phyloP scores from a whole-genome alignment of 2,113 vertebrate genomes.

The Chauna torquata region DNA sequence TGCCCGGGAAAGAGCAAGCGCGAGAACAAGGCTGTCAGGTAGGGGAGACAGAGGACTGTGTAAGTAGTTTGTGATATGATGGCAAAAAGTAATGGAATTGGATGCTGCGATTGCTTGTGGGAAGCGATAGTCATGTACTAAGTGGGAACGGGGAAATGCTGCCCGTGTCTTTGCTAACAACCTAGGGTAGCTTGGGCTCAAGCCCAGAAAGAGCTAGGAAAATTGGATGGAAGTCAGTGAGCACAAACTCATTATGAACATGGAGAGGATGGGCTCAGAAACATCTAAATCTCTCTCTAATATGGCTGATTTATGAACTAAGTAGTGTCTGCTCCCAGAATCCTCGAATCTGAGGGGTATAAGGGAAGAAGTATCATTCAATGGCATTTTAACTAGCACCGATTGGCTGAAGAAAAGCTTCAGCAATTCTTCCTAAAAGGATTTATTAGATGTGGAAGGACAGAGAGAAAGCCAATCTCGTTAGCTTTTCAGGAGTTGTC shows the following conservation, averaged over 20 bases:
- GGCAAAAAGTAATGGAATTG: not conserved
- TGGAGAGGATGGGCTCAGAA: not conserved
- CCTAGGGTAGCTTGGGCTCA: not conserved
- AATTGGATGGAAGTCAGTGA: slow-evolving; percentile 36
- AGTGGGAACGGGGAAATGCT: not conserved
- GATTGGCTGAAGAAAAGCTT: not conserved
- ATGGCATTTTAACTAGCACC: not conserved
- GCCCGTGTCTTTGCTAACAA: not conserved
- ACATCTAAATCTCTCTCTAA: not conserved
- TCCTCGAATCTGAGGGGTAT: not conserved
- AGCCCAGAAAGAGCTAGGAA: slow-evolving; percentile 14
- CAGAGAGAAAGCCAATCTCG: not conserved
- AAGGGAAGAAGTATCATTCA: not conserved
- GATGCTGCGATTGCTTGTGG: not conserved
- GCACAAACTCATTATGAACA: not conserved
- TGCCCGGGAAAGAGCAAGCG: not conserved
- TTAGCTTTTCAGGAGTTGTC: not conserved
- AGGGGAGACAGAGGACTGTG: not conserved
- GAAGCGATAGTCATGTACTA: not conserved
- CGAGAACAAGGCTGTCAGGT: not conserved
- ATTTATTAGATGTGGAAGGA: not conserved
- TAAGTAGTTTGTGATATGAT: not conserved
- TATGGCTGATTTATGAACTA: not conserved
- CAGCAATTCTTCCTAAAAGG: not conserved
- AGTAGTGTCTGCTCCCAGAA: not conserved